Conservation (phyloP, 2,113 vertebrate genomes). For the Ciconia maguari region DNA sequence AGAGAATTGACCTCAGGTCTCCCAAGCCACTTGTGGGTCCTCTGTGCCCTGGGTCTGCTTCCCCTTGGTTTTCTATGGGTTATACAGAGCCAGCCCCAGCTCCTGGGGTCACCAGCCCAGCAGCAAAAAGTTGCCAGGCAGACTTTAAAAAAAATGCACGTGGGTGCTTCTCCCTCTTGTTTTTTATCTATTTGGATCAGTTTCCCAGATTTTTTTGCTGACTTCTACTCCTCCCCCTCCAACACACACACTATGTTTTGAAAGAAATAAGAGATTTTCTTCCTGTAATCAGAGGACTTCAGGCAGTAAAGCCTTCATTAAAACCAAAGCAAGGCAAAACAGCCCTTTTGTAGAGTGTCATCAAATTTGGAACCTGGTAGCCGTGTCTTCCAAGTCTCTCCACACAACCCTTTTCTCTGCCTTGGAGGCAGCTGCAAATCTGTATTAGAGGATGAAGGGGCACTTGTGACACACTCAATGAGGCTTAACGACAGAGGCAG, state of each 20-base stretch:
- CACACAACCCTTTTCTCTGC: not conserved
- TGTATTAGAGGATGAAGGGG: not conserved
- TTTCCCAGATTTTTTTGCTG: not conserved
- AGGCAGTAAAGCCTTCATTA: not conserved
- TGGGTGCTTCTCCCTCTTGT: not conserved
- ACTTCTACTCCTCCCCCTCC: not conserved
- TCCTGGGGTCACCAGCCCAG: not conserved
- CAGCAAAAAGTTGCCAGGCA: not conserved
- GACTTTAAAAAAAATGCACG: rapidly evolving
- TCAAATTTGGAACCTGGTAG: not conserved
- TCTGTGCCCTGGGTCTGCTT: not conserved
- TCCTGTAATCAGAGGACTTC: not conserved
- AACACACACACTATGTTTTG: not conserved
- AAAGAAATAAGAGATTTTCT: not conserved
- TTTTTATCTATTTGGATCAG: not conserved
- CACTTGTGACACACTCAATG: not conserved
- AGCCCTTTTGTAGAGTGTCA: not conserved
- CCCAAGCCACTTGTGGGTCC: not conserved
- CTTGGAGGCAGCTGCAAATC: not conserved
- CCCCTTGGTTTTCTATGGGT: not conserved
- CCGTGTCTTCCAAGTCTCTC: not conserved
- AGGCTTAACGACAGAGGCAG: not conserved
- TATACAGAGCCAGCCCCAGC: not conserved
- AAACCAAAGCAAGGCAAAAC: not conserved
- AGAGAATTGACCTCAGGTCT: not conserved